A percentile compares a stretch with the other conserved stretches of the same genome.
Conservation (phyloP, 2,797 vertebrate species). For the Onychomys torridus region DNA sequence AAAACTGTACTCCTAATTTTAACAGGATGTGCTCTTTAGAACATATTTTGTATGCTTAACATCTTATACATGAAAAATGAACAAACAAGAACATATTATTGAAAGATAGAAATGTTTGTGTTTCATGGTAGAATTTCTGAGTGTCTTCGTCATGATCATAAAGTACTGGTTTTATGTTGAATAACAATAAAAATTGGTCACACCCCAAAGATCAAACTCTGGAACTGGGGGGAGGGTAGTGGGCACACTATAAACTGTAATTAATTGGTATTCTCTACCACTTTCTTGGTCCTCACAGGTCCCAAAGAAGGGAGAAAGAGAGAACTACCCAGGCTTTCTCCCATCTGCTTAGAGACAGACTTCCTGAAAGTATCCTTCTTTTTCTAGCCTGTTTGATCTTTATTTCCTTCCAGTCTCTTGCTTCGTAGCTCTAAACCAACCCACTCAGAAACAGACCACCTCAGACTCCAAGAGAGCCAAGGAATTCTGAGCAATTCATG, state of each 20-base stretch:
- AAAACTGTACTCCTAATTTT: conserved; percentile 3
- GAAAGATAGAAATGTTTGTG: conserved; percentile 40
- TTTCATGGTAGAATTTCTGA: background rate
- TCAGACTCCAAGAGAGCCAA: background rate
- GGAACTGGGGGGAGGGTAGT: background rate
- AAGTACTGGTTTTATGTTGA: background rate
- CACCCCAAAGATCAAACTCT: background rate
- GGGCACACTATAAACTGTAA: background rate
- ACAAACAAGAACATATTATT: background rate
- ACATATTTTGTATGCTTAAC: background rate
- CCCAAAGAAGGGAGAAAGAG: background rate
- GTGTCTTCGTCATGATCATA: background rate
- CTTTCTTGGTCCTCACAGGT: background rate
- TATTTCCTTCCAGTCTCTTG: background rate
- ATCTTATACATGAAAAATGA: background rate
- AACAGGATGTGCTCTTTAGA: conserved; percentile 11
- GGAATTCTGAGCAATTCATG: background rate
- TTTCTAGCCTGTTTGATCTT: background rate
- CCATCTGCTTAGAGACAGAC: background rate
- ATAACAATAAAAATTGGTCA: background rate
- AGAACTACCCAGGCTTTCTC: background rate
- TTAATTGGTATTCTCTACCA: background rate
- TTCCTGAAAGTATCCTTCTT: background rate
- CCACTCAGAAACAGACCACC: background rate
- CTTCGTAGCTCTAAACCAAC: background rate